Evolutionary conservation across 2,797 vertebrate species (phyloP).

Genomic region (Falco naumanni): DNA sequence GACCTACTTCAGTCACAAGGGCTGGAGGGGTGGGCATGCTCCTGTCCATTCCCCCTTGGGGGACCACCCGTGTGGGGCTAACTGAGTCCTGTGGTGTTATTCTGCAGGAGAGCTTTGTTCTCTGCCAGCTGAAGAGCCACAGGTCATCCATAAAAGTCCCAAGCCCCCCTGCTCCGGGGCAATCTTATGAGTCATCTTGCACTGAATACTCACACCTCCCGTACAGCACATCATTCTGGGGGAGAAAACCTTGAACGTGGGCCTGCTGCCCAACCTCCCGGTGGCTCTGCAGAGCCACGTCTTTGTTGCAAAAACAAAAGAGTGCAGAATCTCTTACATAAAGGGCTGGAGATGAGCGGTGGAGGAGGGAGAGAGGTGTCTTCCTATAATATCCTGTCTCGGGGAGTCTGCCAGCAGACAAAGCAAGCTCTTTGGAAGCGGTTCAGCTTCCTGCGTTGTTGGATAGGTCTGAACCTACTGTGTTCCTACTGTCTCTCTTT

Average conservation of each 20-base stretch:
- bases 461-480: slow-evolving; percentile 29
- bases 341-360: not conserved
- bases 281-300: not conserved
- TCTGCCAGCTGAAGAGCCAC: not conserved
- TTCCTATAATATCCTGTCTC: slow-evolving; percentile 31
- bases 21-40: accelerated
- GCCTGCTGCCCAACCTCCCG: accelerated
- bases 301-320: not conserved
- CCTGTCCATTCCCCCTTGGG: not conserved
- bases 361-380: slow-evolving; percentile 12
- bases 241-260: not conserved
- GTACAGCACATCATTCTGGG: not conserved
- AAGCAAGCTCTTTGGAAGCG: slow-evolving; percentile 21
- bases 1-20: not conserved
- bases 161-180: not conserved
- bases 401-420: slow-evolving; percentile 23
- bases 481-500: slow-evolving; percentile 23
- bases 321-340: not conserved
- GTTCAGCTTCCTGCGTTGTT: not conserved
- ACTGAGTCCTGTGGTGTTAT: accelerated
- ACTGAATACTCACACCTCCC: not conserved
- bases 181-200: not conserved
- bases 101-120: not conserved
- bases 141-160: not conserved
- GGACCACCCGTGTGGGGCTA: accelerated